Evolutionary conservation across 1,140 invertebrate genomes (phyloP).

Genomic region (Eueides isabella): DNA sequence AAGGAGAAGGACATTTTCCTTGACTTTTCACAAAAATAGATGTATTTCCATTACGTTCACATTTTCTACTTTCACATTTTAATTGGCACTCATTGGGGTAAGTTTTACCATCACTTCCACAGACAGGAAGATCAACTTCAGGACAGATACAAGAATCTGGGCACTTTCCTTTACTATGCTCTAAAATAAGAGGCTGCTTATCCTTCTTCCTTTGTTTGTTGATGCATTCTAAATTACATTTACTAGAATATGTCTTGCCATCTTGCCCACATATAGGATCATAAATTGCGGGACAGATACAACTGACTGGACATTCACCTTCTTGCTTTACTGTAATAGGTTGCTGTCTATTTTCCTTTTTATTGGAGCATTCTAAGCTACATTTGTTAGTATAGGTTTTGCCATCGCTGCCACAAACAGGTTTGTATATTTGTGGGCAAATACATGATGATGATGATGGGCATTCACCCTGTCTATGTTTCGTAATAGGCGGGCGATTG

Average conservation of each 20-base stretch:
- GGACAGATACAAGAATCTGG: conserved; percentile 31
- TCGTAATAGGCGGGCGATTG: neutral
- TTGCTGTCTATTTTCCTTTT: conserved; percentile 15
- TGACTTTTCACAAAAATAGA: conserved; percentile 24
- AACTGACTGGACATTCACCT: conserved; percentile 31
- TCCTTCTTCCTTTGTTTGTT: conserved; percentile 18
- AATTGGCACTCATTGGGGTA: conserved; percentile 38
- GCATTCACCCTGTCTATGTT: conserved; percentile 37
- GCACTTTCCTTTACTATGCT: conserved; percentile 37
- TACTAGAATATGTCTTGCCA: conserved; percentile 58
- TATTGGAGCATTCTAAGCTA: conserved; percentile 35
- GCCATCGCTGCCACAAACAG: conserved; percentile 42
- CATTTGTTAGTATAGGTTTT: conserved; percentile 61
- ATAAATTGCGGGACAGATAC: conserved; percentile 30
- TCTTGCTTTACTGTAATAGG: conserved; percentile 33
- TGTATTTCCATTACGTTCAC: conserved; percentile 14
- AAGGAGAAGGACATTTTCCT: conserved; percentile 32
- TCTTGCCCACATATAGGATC: conserved; percentile 40
- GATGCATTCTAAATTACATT: conserved; percentile 46
- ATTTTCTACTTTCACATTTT: conserved; percentile 37
- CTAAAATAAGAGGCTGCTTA: conserved; percentile 11
- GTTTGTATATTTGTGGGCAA: conserved; percentile 29
- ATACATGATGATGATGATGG: conserved; percentile 18
- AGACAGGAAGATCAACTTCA: conserved; percentile 28
- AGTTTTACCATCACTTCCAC: conserved; percentile 38